phyloP scores from a whole-genome alignment of 1,140 invertebrate species.

The Ptiloglossa arizonensis region DNA sequence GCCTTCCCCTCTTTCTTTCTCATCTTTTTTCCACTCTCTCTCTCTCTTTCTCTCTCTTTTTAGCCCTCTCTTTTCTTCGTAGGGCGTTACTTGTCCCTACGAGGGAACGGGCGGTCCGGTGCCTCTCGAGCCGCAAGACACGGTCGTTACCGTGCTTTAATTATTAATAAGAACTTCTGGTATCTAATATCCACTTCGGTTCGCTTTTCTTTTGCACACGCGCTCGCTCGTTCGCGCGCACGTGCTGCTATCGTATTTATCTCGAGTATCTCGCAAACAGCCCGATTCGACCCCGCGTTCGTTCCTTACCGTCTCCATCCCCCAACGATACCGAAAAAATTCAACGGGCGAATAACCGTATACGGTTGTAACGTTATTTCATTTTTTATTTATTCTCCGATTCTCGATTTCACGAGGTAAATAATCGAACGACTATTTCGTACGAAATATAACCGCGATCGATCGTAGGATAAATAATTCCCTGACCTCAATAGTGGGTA shows the following conservation, averaged over 20 bases:
- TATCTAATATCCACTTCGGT: constrained; percentile 49
- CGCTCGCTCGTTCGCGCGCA: neutral
- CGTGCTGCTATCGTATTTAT: too few relatives aligned
- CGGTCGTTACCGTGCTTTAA: constrained; percentile 64
- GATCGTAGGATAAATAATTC: too few relatives aligned
- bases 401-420: too few relatives aligned
- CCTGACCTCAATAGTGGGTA: neutral
- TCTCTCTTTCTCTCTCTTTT: too few relatives aligned
- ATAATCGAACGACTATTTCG: too few relatives aligned
- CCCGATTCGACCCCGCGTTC: constrained; percentile 28
- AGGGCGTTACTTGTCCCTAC: constrained; percentile 21
- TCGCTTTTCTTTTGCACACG: constrained; percentile 7
- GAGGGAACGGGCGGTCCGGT: constrained; percentile 6
- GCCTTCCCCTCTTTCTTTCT: neutral
- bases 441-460: too few relatives aligned
- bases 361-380: too few relatives aligned
- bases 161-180: constrained; percentile 60
- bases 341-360: too few relatives aligned
- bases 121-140: constrained; percentile 49
- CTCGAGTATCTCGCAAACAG: constrained; percentile 40
- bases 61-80: neutral
- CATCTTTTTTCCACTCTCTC: too few relatives aligned
- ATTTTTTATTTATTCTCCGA: too few relatives aligned
- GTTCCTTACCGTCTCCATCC: too few relatives aligned
- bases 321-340: too few relatives aligned